A percentile compares a stretch with the other conserved stretches of the same genome.
phyloP scores from a whole-genome alignment of 2,797 vertebrate genomes.

The Orestias chungarensis region DNA sequence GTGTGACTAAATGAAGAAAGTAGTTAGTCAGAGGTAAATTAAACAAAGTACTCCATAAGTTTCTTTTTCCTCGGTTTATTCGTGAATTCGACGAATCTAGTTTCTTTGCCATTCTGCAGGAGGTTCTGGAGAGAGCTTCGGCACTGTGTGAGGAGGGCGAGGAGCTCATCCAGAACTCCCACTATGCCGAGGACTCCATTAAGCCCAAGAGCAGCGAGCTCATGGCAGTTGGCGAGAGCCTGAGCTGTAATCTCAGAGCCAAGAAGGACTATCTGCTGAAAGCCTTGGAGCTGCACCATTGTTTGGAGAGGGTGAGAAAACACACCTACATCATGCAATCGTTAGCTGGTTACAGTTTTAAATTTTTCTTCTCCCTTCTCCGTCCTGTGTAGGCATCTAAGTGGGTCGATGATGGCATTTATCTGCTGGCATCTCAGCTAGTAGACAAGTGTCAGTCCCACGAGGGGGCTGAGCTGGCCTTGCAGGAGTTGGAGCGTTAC shows the following conservation, averaged over 20 bases:
- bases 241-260: conserved; percentile 70
- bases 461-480: conserved; percentile 93
- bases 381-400: conserved; percentile 83
- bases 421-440: conserved; percentile 92
- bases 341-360: neutral
- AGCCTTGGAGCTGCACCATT: conserved; percentile 88
- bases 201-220: conserved; percentile 92
- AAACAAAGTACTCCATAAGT: neutral
- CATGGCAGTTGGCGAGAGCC: conserved; percentile 76
- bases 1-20: neutral
- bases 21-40: neutral
- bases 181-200: conserved; percentile 95
- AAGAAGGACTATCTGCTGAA: conserved; percentile 85
- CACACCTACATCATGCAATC: neutral
- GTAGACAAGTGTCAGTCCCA: conserved; percentile 98
- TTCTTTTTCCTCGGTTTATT: neutral
- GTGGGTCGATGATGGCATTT: conserved; percentile 96
- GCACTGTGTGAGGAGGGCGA: conserved; percentile 84
- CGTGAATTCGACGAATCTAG: neutral
- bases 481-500: conserved; percentile 94
- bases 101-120: conserved; percentile 71
- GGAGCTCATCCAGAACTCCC: conserved; percentile 85
- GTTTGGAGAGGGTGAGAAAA: conserved; percentile 85
- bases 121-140: conserved; percentile 80
- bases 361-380: neutral